These are phyloP conservation scores for Periophthalmus magnuspinnatus DNA, from an alignment of 2,797 vertebrate species.

Conservation along the genomic window DNA sequence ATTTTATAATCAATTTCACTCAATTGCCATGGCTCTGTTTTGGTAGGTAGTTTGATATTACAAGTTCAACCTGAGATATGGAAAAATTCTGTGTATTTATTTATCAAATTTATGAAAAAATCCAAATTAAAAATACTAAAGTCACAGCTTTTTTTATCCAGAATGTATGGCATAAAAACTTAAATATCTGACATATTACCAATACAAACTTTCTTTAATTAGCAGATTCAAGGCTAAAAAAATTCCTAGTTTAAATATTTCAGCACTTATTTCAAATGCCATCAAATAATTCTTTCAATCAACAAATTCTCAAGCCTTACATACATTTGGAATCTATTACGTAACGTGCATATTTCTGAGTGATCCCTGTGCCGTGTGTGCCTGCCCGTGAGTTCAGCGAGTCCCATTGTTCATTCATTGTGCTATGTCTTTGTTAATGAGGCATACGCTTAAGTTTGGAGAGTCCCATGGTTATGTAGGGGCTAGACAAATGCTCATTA, in stretches of 20 bases:
- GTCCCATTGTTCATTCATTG: slow-evolving; percentile 72
- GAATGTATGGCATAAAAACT: too few species aligned
- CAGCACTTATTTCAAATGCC: too few species aligned
- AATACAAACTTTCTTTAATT: too few species aligned
- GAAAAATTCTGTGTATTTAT: not conserved
- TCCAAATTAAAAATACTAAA: too few species aligned
- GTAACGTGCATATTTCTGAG: not conserved
- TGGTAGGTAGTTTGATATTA: too few species aligned
- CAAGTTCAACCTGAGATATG: too few species aligned
- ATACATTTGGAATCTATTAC: not conserved
- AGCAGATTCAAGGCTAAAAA: too few species aligned
- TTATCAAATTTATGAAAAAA: not conserved
- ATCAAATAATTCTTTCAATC: not conserved
- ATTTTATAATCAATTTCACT: too few species aligned
- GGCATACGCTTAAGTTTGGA: slow-evolving; percentile 70
- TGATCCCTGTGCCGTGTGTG: not conserved
- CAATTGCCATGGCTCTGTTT: too few species aligned
- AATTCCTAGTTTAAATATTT: too few species aligned
- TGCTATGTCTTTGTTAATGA: slow-evolving; percentile 67
- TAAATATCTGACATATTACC: too few species aligned
- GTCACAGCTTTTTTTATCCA: too few species aligned
- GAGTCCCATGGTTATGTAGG: slow-evolving; percentile 72
- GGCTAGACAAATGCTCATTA: slow-evolving; percentile 77
- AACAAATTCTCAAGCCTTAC: not conserved
- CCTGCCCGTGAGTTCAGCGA: slow-evolving; percentile 23